Evolutionary conservation across 2,797 vertebrate species (phyloP).

Genomic region (Enteromius mattozi): DNA sequence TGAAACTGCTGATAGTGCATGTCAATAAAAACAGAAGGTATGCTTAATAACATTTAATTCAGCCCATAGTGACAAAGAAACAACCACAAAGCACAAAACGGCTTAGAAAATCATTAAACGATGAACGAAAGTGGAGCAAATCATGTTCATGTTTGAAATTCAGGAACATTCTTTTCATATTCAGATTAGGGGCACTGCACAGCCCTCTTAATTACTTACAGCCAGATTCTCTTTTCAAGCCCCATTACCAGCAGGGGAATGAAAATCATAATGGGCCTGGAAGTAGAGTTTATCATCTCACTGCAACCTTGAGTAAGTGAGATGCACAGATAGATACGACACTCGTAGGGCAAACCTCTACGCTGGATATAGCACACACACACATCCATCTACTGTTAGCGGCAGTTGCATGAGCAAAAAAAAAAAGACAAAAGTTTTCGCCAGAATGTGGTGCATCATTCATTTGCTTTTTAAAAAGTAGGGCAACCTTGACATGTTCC

Average conservation of each 20-base stretch:
- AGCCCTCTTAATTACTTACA: constrained; percentile 61
- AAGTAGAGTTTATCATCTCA: constrained; percentile 59
- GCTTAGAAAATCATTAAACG: constrained; percentile 33
- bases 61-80: constrained; percentile 18
- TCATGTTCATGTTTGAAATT: constrained; percentile 40
- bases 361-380: neutral
- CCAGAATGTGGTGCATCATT: constrained; percentile 56
- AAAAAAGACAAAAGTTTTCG: constrained; percentile 16
- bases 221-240: constrained; percentile 62
- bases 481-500: constrained; percentile 51
- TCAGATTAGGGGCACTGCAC: constrained; percentile 33
- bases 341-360: constrained; percentile 15
- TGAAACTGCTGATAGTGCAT: constrained; percentile 14
- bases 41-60: constrained; percentile 22
- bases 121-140: constrained; percentile 41
- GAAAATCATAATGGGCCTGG: constrained; percentile 58
- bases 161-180: constrained; percentile 38
- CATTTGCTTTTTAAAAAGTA: constrained; percentile 55
- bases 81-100: constrained; percentile 13
- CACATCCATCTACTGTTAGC: constrained; percentile 16
- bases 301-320: constrained; percentile 49
- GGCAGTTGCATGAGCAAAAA: neutral
- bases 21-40: constrained; percentile 26
- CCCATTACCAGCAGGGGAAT: constrained; percentile 56
- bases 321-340: constrained; percentile 45